A percentile compares a stretch with the other conserved stretches of the same genome.
Evolutionary conservation across 2,888 invertebrate genomes (phyloP).

Genomic region (Agrenia bidenticulata): DNA sequence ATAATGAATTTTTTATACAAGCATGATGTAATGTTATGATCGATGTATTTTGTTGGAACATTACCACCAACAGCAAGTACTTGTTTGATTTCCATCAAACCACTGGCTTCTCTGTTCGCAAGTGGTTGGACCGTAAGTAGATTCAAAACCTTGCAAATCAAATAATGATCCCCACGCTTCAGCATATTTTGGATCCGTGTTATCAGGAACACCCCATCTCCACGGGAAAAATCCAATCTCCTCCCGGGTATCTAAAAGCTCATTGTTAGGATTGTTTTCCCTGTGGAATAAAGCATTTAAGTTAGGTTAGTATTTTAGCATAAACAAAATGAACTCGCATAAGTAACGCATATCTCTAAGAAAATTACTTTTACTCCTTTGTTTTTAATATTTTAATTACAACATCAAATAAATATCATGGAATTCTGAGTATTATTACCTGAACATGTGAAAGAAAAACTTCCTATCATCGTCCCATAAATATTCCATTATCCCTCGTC

Average conservation of each 20-base stretch:
- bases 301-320: too few species aligned
- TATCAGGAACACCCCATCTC: slow-evolving; percentile 41
- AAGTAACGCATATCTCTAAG: too few species aligned
- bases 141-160: slow-evolving; percentile 45
- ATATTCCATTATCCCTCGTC: slow-evolving; percentile 30
- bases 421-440: slow-evolving; percentile 18
- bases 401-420: neutral
- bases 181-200: slow-evolving; percentile 28
- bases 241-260: slow-evolving; percentile 46
- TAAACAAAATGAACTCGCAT: too few species aligned
- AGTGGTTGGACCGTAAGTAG: slow-evolving; percentile 46
- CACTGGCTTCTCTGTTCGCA: slow-evolving; percentile 46
- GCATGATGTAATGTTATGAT: neutral
- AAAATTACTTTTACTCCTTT: neutral
- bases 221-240: slow-evolving; percentile 51
- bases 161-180: slow-evolving; percentile 44
- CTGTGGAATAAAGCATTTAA: too few species aligned
- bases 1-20: neutral
- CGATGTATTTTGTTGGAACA: slow-evolving; percentile 12
- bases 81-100: slow-evolving; percentile 50
- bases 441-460: slow-evolving; percentile 49
- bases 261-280: slow-evolving; percentile 45
- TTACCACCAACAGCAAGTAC: slow-evolving; percentile 52
- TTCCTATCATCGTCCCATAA: slow-evolving; percentile 48
- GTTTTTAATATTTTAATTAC: neutral